Percentiles rank a stretch among this genome's conserved stretches.
These are phyloP conservation scores for Oxyruncus cristatus DNA, from an alignment of 2,113 vertebrate species.

Conservation along the genomic window DNA sequence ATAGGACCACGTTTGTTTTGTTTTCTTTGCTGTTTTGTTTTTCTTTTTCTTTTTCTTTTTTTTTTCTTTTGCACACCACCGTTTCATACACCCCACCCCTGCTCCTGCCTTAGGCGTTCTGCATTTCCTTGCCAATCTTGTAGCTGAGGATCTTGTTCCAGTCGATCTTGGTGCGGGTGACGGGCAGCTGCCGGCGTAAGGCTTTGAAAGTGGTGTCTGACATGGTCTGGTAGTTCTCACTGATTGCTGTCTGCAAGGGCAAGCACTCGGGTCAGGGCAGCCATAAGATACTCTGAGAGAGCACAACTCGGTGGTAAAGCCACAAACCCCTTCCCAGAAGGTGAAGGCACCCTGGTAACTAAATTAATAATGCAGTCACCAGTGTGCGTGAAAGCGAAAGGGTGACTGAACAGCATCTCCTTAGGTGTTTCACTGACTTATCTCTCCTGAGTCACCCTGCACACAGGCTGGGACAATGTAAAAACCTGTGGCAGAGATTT, in stretches of 20 bases:
- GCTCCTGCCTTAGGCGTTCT: constrained; percentile 79
- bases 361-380: not conserved
- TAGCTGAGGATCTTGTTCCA: constrained; percentile 99
- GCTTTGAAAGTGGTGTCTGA: constrained; percentile 97
- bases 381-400: not conserved
- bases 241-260: constrained; percentile 87
- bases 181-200: constrained; percentile 91
- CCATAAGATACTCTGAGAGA: not conserved
- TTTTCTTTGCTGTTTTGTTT: no score
- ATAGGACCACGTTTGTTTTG: constrained; percentile 63
- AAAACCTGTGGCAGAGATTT: not conserved
- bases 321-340: not conserved
- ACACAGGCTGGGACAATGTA: not conserved
- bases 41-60: not conserved
- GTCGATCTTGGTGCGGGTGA: constrained; percentile 97
- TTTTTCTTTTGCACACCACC: constrained; percentile 33
- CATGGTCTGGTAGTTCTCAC: constrained; percentile 96
- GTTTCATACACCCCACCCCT: constrained; percentile 13
- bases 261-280: not conserved
- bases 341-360: not conserved
- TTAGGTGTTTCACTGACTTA: not conserved
- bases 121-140: constrained; percentile 98
- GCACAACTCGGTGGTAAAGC: rapidly evolving
- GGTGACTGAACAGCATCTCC: not conserved
- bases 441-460: not conserved